Evolutionary conservation across 2,113 vertebrate species (phyloP).

Genomic region (Clarias macrocephalus): DNA sequence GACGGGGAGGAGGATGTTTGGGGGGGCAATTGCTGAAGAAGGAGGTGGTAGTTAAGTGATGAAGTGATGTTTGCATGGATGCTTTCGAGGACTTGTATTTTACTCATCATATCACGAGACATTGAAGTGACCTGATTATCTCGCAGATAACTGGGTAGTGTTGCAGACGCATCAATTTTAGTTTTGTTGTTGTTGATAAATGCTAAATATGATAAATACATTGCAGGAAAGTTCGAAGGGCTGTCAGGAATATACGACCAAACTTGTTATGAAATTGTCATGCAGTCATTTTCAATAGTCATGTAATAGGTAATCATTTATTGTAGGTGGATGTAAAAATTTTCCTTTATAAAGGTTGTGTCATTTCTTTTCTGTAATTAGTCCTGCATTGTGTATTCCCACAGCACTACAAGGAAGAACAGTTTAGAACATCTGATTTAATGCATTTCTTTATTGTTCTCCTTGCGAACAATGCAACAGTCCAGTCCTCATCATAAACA

Average conservation of each 20-base stretch:
- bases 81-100: slow-evolving; percentile 13
- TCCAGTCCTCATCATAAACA: not conserved
- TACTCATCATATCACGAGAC: not conserved
- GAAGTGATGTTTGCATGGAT: not conserved
- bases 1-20: not conserved
- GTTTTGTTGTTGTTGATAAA: too few species aligned
- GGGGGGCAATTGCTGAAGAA: not conserved
- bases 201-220: not conserved
- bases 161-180: not conserved
- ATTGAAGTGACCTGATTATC: not conserved
- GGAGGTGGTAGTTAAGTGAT: not conserved
- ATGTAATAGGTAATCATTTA: not conserved
- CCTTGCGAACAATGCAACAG: not conserved
- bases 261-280: not conserved
- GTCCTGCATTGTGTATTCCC: not conserved
- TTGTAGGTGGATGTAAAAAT: not conserved
- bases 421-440: not conserved
- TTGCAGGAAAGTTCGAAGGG: not conserved
- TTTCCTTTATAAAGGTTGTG: not conserved
- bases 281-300: not conserved
- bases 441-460: not conserved
- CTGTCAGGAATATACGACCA: not conserved
- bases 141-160: not conserved
- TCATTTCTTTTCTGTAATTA: not conserved
- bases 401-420: not conserved